phyloP scores from a whole-genome alignment of 2,113 vertebrate species.

The Dicrurus megarhynchus region DNA sequence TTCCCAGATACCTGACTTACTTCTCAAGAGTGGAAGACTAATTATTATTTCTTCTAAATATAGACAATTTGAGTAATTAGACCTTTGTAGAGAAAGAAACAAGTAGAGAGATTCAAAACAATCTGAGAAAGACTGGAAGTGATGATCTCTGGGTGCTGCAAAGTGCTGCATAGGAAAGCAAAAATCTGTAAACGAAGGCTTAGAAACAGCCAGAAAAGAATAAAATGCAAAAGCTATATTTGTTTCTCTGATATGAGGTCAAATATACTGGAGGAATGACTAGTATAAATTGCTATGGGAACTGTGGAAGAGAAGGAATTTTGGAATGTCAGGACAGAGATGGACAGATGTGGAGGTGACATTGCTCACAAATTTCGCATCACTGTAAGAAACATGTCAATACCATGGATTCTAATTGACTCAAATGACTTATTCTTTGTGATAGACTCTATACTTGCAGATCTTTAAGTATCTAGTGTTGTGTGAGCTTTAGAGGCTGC shows the following conservation, averaged over 20 bases:
- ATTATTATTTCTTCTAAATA: constrained; percentile 25
- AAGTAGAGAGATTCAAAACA: not conserved
- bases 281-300: not conserved
- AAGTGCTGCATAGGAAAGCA: not conserved
- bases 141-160: not conserved
- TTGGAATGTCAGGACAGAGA: not conserved
- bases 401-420: not conserved
- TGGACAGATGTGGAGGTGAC: not conserved
- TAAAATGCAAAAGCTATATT: not conserved
- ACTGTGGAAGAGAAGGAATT: not conserved
- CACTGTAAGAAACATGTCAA: not conserved
- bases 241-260: not conserved
- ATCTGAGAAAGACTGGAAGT: not conserved
- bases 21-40: not conserved
- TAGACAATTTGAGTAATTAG: constrained; percentile 20
- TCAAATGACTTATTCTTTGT: not conserved
- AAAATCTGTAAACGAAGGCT: not conserved
- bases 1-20: not conserved
- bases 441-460: not conserved
- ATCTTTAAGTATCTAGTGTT: not conserved
- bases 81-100: not conserved
- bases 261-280: not conserved
- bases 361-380: not conserved
- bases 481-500: not conserved
- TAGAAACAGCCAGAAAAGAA: not conserved